phyloP scores from a whole-genome alignment of 2,797 vertebrate species.

The Centropyge bicolor region DNA sequence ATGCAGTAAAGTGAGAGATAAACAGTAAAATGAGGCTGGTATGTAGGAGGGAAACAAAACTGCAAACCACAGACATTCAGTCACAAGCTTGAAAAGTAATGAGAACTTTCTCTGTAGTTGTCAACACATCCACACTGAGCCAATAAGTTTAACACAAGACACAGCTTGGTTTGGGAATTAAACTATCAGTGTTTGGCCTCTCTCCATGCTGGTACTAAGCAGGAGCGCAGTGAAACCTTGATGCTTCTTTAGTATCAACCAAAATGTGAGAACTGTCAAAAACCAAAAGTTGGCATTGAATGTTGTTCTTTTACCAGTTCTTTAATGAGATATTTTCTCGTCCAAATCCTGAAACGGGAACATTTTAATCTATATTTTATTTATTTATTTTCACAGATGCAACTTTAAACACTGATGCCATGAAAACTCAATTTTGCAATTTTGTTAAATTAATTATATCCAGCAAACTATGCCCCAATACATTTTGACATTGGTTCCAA shows the following conservation, averaged over 20 bases:
- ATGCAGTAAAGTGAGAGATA: not conserved
- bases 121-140: not conserved
- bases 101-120: not conserved
- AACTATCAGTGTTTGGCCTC: not conserved
- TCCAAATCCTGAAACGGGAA: not conserved
- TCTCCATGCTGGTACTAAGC: not conserved
- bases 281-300: not conserved
- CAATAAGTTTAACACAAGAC: not conserved
- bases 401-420: not conserved
- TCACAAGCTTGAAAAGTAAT: conserved; percentile 5
- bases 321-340: conserved; percentile 1
- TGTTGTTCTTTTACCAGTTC: not conserved
- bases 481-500: not conserved
- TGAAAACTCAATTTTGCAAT: not conserved
- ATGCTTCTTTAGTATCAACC: not conserved
- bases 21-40: not conserved
- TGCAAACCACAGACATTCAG: not conserved
- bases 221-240: not conserved
- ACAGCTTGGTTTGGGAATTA: not conserved
- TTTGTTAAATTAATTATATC: not conserved
- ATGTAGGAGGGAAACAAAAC: not conserved
- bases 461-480: not conserved
- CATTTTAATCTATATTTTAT: not conserved
- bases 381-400: not conserved
- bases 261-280: not conserved